Conservation (phyloP, 64 coral and sea anemone genomes). For the Montipora foliosa region DNA sequence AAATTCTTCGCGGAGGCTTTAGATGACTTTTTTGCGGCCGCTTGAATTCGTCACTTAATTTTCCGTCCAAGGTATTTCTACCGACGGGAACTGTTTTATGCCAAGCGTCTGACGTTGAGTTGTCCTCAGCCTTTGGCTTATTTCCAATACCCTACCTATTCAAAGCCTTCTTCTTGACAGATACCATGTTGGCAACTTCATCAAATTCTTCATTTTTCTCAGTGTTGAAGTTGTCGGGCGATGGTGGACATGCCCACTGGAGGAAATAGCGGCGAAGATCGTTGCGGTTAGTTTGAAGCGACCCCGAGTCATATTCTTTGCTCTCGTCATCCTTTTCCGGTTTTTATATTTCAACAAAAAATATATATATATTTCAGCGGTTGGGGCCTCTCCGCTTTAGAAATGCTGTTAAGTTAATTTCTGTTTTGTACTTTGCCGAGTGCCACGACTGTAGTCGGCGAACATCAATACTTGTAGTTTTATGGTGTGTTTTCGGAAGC, state of each 20-base stretch:
- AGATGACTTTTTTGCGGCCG: conserved; percentile 61
- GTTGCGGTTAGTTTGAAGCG: conserved; percentile 71
- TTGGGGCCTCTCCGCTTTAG: conserved; percentile 28
- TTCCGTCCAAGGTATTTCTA: conserved; percentile 33
- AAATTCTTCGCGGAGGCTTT: neutral
- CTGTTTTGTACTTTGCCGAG: conserved; percentile 43
- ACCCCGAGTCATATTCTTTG: conserved; percentile 59
- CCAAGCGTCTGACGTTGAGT: conserved; percentile 1
- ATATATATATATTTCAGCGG: neutral
- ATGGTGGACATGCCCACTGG: conserved; percentile 24
- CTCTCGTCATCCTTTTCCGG: conserved; percentile 31
- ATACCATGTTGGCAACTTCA: conserved; percentile 14
- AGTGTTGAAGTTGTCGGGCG: conserved; percentile 63
- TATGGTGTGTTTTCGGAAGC: neutral
- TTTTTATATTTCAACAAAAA: conserved; percentile 43
- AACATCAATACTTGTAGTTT: conserved; percentile 54
- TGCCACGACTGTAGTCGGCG: conserved; percentile 37
- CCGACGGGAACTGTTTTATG: conserved; percentile 3
- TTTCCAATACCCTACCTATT: conserved; percentile 22
- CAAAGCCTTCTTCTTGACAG: conserved; percentile 8
- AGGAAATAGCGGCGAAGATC: conserved; percentile 63
- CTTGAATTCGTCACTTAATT: conserved; percentile 48
- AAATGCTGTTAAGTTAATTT: conserved; percentile 30
- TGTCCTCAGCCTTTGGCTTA: conserved; percentile 17
- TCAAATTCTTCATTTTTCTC: conserved; percentile 1